Conservation (phyloP, 2,888 invertebrate species). For the Linyphia triangularis region DNA sequence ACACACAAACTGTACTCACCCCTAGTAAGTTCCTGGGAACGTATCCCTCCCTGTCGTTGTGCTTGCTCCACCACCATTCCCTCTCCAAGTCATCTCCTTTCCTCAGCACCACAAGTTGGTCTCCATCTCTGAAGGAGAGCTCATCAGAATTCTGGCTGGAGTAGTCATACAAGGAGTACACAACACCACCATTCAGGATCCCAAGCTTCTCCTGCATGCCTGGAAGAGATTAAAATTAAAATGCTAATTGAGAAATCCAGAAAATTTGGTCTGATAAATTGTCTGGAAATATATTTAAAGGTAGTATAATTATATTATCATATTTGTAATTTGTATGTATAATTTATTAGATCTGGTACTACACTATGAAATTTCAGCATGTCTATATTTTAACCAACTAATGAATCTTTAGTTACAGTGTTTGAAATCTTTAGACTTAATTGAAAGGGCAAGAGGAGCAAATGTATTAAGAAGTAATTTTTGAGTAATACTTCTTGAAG, state of each 20-base stretch:
- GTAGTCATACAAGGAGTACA: constrained; percentile 97
- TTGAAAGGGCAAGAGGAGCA: too few species aligned
- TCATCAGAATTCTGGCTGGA: constrained; percentile 94
- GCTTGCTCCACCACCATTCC: constrained; percentile 93
- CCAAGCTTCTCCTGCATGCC: constrained; percentile 98
- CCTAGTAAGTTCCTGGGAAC: constrained; percentile 97
- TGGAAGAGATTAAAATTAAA: too few species aligned
- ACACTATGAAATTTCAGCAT: too few species aligned
- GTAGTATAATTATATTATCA: too few species aligned
- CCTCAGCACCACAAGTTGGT: constrained; percentile 91
- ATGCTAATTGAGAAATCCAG: too few species aligned
- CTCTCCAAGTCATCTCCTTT: constrained; percentile 96
- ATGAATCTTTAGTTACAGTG: too few species aligned
- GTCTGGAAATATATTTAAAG: neutral
- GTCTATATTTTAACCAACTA: too few species aligned
- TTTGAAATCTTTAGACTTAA: too few species aligned
- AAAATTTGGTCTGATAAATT: neutral
- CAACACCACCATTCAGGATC: constrained; percentile 93
- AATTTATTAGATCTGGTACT: too few species aligned
- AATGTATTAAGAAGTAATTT: too few species aligned
- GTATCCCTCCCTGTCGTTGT: constrained; percentile 88
- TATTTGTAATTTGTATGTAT: too few species aligned
- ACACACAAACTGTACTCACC: constrained; percentile 84
- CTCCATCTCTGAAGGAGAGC: constrained; percentile 91
- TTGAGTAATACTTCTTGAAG: too few species aligned